A percentile compares a stretch with the other conserved stretches of the same genome.
phyloP scores from a whole-genome alignment of 2,797 vertebrate genomes.

The Fundulus diaphanus region DNA sequence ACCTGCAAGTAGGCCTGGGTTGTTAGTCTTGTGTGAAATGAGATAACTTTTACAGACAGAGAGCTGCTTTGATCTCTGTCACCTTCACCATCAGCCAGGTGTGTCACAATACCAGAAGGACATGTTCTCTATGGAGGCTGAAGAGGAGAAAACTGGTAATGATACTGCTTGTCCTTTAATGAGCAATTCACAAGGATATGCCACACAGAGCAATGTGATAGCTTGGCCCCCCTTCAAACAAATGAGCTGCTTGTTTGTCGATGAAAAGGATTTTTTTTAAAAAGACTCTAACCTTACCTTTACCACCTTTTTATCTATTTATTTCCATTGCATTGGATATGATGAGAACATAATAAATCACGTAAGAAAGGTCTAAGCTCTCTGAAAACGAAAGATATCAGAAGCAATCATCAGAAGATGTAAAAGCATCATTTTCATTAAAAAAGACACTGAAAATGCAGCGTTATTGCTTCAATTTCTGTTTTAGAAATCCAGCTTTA shows the following conservation, averaged over 20 bases:
- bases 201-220: background rate
- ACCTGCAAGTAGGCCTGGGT: constrained; percentile 29
- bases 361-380: background rate
- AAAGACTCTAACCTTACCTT: background rate
- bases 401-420: background rate
- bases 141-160: constrained; percentile 21
- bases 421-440: background rate
- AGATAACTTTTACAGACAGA: constrained; percentile 38
- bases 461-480: background rate
- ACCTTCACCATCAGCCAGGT: constrained; percentile 47
- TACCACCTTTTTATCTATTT: background rate
- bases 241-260: background rate
- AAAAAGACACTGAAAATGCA: background rate
- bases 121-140: constrained; percentile 26
- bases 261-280: background rate
- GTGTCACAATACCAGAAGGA: constrained; percentile 26
- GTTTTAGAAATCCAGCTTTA: background rate
- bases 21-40: constrained; percentile 49
- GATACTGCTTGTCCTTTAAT: constrained; percentile 1
- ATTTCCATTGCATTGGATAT: background rate
- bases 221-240: background rate
- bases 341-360: background rate
- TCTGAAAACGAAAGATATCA: background rate
- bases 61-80: constrained; percentile 46
- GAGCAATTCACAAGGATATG: background rate